Percentiles rank a stretch among this genome's conserved stretches.
These are phyloP conservation scores for Noctua pronuba DNA, from an alignment of 2,888 invertebrate species.

Conservation along the genomic window DNA sequence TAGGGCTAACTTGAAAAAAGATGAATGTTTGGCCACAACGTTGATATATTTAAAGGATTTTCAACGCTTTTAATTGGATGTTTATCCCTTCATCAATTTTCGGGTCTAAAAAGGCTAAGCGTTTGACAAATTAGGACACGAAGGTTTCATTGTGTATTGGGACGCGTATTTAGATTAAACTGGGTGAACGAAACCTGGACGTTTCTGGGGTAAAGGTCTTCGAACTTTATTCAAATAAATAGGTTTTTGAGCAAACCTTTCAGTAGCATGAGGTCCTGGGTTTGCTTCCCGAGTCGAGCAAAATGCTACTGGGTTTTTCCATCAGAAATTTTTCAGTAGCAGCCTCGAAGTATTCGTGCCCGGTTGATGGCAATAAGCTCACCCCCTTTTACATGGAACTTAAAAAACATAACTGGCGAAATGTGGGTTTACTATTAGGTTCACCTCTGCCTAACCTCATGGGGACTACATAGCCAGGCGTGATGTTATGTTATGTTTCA, in stretches of 20 bases:
- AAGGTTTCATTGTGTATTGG: background rate
- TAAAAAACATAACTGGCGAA: too few relatives aligned
- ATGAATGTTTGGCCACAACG: background rate
- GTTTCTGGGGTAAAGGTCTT: background rate
- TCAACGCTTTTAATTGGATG: constrained; percentile 25
- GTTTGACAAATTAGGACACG: constrained; percentile 40
- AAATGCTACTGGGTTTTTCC: too few relatives aligned
- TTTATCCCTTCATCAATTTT: constrained; percentile 40
- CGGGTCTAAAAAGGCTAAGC: constrained; percentile 15
- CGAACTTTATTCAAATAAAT: background rate
- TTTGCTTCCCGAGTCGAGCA: background rate
- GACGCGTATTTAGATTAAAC: constrained; percentile 14
- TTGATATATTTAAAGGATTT: constrained; percentile 25
- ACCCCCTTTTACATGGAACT: too few relatives aligned
- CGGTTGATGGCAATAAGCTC: too few relatives aligned
- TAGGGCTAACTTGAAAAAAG: background rate
- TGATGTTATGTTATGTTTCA: background rate
- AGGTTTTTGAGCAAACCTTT: background rate
- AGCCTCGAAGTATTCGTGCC: too few relatives aligned
- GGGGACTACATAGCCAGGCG: background rate
- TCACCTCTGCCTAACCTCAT: background rate
- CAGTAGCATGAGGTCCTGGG: background rate
- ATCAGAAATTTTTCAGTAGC: too few relatives aligned
- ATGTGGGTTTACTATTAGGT: too few relatives aligned
- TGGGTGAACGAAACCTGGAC: background rate